These are phyloP conservation scores for Girardinichthys multiradiatus DNA, from an alignment of 2,113 vertebrate genomes.

Conservation along the genomic window DNA sequence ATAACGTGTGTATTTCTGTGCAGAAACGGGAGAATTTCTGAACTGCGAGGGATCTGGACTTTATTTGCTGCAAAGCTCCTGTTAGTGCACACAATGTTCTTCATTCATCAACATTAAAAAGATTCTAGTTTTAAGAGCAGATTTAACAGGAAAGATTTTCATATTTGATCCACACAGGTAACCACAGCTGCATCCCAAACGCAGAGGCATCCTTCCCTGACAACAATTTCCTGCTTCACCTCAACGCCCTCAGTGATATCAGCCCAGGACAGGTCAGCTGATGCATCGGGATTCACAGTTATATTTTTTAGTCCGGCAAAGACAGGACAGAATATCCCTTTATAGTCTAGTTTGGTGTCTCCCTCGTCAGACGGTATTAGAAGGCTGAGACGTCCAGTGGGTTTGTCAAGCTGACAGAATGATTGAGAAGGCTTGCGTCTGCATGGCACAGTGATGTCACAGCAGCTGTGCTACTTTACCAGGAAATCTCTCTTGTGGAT, in stretches of 20 bases:
- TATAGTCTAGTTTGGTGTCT: slow-evolving; percentile 40
- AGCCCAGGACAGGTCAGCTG: slow-evolving; percentile 90
- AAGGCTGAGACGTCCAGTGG: slow-evolving; percentile 55
- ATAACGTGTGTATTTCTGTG: slow-evolving; percentile 43
- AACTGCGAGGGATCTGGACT: slow-evolving; percentile 99
- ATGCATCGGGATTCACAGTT: slow-evolving; percentile 46
- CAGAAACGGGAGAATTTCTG: slow-evolving; percentile 96
- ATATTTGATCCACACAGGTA: slow-evolving; percentile 80
- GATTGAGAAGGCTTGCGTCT: slow-evolving; percentile 73
- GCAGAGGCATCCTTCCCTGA: slow-evolving; percentile 95
- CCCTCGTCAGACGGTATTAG: slow-evolving; percentile 64
- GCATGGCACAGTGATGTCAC: slow-evolving; percentile 52
- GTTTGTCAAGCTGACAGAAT: slow-evolving; percentile 74
- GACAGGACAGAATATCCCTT: slow-evolving; percentile 43
- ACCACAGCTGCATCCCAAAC: slow-evolving; percentile 97
- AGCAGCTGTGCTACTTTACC: slow-evolving; percentile 32
- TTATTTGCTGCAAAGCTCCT: slow-evolving; percentile 97
- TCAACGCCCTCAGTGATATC: slow-evolving; percentile 90
- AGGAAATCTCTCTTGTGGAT: slow-evolving; percentile 37
- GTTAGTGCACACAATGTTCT: slow-evolving; percentile 81
- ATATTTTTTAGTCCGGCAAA: slow-evolving; percentile 43
- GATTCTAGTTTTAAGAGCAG: not conserved
- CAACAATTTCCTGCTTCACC: slow-evolving; percentile 94
- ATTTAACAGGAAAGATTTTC: not conserved
- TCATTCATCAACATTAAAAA: not conserved